Percentiles rank a stretch among this genome's conserved stretches.
These are phyloP conservation scores for Macrosiphum euphorbiae DNA, from an alignment of 2,888 invertebrate genomes.

Conservation along the genomic window DNA sequence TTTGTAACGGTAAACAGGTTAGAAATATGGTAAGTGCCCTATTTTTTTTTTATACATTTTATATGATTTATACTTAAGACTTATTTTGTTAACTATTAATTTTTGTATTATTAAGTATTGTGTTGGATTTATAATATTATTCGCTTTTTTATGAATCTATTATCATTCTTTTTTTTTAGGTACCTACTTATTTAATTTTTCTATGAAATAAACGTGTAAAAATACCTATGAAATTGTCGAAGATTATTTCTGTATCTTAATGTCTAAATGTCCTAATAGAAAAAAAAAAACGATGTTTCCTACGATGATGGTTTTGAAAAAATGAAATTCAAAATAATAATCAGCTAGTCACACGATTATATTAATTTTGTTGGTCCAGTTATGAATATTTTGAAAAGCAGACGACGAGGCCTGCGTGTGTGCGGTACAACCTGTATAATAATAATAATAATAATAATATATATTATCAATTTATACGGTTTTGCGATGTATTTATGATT, in stretches of 20 bases:
- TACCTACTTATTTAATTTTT: constrained; percentile 63
- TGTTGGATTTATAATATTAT: constrained; percentile 65
- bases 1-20: constrained; percentile 60
- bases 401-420: background rate
- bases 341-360: constrained; percentile 3
- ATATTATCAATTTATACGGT: constrained; percentile 62
- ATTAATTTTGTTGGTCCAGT: background rate
- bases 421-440: constrained; percentile 16
- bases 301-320: background rate
- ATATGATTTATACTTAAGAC: constrained; percentile 64
- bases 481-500: constrained; percentile 55
- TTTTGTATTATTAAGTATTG: constrained; percentile 64
- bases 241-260: constrained; percentile 14
- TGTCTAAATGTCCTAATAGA: background rate
- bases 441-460: constrained; percentile 40
- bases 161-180: constrained; percentile 58
- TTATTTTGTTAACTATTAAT: constrained; percentile 65
- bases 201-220: constrained; percentile 62
- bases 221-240: constrained; percentile 46
- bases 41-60: constrained; percentile 65
- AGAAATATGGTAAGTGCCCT: constrained; percentile 63
- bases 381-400: constrained; percentile 36
- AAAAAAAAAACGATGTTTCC: background rate
- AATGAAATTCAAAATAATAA: constrained; percentile 35
- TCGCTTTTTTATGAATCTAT: constrained; percentile 64